Base-by-base conservation (phyloP, 2,797 vertebrate species). In the Centropyge bicolor region DNA sequence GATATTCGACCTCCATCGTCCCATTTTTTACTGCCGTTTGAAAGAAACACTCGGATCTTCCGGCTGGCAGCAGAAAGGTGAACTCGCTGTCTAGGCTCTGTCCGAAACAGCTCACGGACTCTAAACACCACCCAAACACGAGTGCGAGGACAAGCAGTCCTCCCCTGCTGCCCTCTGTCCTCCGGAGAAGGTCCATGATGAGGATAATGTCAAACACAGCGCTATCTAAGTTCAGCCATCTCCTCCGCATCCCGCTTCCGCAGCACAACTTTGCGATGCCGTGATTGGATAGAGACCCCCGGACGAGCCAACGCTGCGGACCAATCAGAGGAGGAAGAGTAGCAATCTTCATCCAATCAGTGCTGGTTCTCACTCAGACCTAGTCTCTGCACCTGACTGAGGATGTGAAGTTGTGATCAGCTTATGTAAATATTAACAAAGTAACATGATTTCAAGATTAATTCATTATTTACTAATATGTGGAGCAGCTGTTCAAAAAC, bases 1-100 rank as follows among this genome's bases (percentile, higher is more conserved):
- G 97, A 91, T 97, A 98, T 81, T 98, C 97, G 36, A 97, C 93
- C 91, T 98, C 97, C 89, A 98, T 94, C 74, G 96, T 95, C 22
- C 94, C 95, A 77, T 97, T 97, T 59, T 89, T 94, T 24, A 92
- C 43, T 0, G 96, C 94, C 3, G 93, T 90, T 77, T 98, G 97
- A 73, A 95, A 98, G 94, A 98, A 98, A 80, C 97, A 98, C 76
- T 97, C 97, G 31, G 91, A 92, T 49, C 92, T 95, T 74, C 96
- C 97, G 17, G 97, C 95, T 24, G 96, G 97, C 56, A 98, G 81
- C 31, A 97, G 89, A 65, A 98, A 97, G 22, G 97, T 98, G 31
- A 98, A 95, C 89, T 98, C 97, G 54, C 93, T 95, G 89, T 97
- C 97, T 19, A 94, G 91, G 27, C 83, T 95, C n/a, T 92, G 94